Evolutionary conservation across 2,888 invertebrate genomes (phyloP), one percentile per base, ranked within the genome.

Genomic region (Platerodrilus igneus): DNA sequence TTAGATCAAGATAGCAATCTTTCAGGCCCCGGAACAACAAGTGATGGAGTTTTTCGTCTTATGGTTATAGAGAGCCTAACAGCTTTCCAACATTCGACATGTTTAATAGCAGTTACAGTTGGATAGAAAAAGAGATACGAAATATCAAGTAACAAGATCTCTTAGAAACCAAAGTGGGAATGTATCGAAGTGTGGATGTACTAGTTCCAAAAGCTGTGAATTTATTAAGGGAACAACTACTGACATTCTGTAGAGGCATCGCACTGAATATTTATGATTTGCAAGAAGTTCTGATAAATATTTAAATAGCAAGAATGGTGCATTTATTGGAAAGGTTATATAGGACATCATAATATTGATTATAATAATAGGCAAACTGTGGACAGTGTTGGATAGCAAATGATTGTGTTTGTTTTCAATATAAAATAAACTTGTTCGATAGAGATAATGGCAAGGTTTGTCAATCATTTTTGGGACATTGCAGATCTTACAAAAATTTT

Each of bases 31-130:
- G 74, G 72, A 50, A 58, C 88, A 3, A 74, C 78, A 0, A 64
- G 77, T 0, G 82, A 86, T 47, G 93, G 93, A 1, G 73, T 82
- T 2, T 85, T 95, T 56, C 78, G 37, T 94, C 85, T 63, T 95
- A 82, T 62, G 93, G 92, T 2, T 95, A 93, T 63, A 76, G 94
- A 41, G 95, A 95, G 71, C 95, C 95, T 0, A 85, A 90, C 59
- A 82, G 85, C 2, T 70, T 77, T 1, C 77, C 81, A 47, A 93
- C 94, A 0, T 68, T 94, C 25, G 80, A 88, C 20, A 79, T 82
- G 0, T 95, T 91, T 58, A 86, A 91, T 53, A 70, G 76, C 22
- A 76, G 86, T 0, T 73, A 78, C 1, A 71, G 81, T 2, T 95
- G 92, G 86, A 67, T 90, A 36, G 52, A 68, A 0, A 68, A 75